Percentiles rank a stretch among this genome's conserved stretches.
Evolutionary conservation across 1,140 invertebrate genomes (phyloP).

Genomic region (Lordiphosa clarofinis): DNA sequence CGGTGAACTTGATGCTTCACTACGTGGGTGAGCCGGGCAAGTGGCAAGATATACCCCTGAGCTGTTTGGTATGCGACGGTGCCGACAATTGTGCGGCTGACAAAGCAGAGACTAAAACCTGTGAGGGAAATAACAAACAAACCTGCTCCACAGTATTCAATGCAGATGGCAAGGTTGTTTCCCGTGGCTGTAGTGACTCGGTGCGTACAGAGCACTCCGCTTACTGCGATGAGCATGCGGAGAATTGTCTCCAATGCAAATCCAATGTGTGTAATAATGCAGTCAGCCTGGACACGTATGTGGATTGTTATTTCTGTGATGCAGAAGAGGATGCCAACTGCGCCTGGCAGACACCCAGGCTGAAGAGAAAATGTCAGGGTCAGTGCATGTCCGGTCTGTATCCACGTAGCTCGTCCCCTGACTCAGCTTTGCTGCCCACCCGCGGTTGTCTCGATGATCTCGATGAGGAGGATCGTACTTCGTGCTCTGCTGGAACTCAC

Average conservation of each 20-base stretch:
- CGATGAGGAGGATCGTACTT: slow-evolving; percentile 18
- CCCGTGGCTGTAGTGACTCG: slow-evolving; percentile 65
- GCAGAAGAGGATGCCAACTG: slow-evolving; percentile 33
- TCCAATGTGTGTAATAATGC: slow-evolving; percentile 67
- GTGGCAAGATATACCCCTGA: slow-evolving; percentile 63
- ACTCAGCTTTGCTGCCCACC: slow-evolving; percentile 54
- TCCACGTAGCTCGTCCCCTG: slow-evolving; percentile 55
- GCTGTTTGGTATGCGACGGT: slow-evolving; percentile 42
- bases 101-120: slow-evolving; percentile 16
- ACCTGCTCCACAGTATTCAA: slow-evolving; percentile 62
- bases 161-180: slow-evolving; percentile 25
- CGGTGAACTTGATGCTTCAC: slow-evolving; percentile 29
- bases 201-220: slow-evolving; percentile 25
- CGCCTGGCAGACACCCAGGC: slow-evolving; percentile 23
- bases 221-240: slow-evolving; percentile 51
- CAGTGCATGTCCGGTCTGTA: slow-evolving; percentile 67
- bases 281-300: slow-evolving; percentile 28
- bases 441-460: slow-evolving; percentile 71
- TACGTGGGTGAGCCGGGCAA: slow-evolving; percentile 65
- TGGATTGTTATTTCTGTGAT: slow-evolving; percentile 69
- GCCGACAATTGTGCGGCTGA: slow-evolving; percentile 26
- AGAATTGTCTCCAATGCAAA: slow-evolving; percentile 58
- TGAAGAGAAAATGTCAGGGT: slow-evolving; percentile 54
- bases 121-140: slow-evolving; percentile 63
- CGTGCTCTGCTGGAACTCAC: slow-evolving; percentile 42